Conservation (phyloP, 1,140 invertebrate species). For the Drosophila melanica region DNA sequence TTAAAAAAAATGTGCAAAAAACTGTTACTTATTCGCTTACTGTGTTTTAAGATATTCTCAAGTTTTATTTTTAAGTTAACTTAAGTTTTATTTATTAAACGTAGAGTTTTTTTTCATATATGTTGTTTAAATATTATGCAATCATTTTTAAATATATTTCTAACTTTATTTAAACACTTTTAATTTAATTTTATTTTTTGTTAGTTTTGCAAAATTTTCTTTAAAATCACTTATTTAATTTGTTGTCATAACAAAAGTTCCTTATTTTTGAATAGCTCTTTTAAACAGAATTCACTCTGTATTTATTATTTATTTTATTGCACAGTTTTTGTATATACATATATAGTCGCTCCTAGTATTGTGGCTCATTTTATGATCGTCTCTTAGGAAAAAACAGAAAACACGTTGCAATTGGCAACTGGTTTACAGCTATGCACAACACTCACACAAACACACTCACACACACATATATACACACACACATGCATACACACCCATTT, state of each 20-base stretch:
- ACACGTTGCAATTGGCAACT: constrained; percentile 80
- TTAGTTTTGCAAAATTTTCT: background rate
- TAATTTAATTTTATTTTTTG: background rate
- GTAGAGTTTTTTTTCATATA: constrained; percentile 4
- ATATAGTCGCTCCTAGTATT: constrained; percentile 33
- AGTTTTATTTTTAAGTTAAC: no score
- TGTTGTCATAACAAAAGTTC: background rate
- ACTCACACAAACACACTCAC: constrained; percentile 36
- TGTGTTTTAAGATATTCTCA: no score
- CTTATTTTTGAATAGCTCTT: no score
- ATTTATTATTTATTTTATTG: background rate
- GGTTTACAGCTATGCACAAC: constrained; percentile 78
- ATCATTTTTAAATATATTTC: background rate
- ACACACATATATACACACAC: no score
- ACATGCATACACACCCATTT: constrained; percentile 36
- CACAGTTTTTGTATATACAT: constrained; percentile 30
- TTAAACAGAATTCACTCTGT: no score
- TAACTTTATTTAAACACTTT: background rate
- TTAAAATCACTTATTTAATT: background rate
- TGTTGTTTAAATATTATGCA: no score
- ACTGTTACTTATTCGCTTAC: no score
- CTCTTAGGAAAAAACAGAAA: constrained; percentile 52
- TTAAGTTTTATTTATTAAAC: background rate
- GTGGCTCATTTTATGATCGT: constrained; percentile 36
- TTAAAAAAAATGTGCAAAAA: background rate